These are phyloP conservation scores for Psettodes erumei DNA, from an alignment of 2,113 vertebrate genomes.

Conservation along the genomic window DNA sequence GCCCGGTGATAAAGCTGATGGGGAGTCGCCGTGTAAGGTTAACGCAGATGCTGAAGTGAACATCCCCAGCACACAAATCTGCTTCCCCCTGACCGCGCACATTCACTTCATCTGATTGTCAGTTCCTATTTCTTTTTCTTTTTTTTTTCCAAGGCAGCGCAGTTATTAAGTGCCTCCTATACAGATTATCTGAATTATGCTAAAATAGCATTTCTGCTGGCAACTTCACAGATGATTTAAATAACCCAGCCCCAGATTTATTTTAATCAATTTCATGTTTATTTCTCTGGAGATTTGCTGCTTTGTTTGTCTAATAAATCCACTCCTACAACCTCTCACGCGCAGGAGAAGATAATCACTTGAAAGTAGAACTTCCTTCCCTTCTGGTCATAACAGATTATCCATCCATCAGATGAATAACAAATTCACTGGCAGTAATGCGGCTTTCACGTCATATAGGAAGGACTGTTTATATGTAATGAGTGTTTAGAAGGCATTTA, in stretches of 20 bases:
- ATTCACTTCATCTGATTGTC: slow-evolving; percentile 50
- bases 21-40: background rate
- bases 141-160: slow-evolving; percentile 7
- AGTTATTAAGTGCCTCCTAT: slow-evolving; percentile 54
- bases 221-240: slow-evolving; percentile 64
- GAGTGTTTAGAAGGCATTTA: too few species aligned
- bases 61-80: background rate
- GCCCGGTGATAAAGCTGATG: background rate
- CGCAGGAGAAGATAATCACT: slow-evolving; percentile 35
- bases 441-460: background rate
- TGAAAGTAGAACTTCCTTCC: slow-evolving; percentile 27
- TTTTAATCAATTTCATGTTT: slow-evolving; percentile 71
- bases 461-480: too few species aligned
- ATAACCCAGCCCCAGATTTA: slow-evolving; percentile 46
- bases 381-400: too few species aligned
- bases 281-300: slow-evolving; percentile 61
- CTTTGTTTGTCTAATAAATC: slow-evolving; percentile 71
- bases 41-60: slow-evolving; percentile 11
- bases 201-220: slow-evolving; percentile 64
- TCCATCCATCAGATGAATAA: too few species aligned
- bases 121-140: slow-evolving; percentile 51
- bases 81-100: slow-evolving; percentile 35
- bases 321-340: slow-evolving; percentile 47
- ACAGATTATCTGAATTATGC: slow-evolving; percentile 65
- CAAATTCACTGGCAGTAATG: background rate